Evolutionary conservation across 1,140 invertebrate species (phyloP).

Genomic region (Sycophaga agraensis): DNA sequence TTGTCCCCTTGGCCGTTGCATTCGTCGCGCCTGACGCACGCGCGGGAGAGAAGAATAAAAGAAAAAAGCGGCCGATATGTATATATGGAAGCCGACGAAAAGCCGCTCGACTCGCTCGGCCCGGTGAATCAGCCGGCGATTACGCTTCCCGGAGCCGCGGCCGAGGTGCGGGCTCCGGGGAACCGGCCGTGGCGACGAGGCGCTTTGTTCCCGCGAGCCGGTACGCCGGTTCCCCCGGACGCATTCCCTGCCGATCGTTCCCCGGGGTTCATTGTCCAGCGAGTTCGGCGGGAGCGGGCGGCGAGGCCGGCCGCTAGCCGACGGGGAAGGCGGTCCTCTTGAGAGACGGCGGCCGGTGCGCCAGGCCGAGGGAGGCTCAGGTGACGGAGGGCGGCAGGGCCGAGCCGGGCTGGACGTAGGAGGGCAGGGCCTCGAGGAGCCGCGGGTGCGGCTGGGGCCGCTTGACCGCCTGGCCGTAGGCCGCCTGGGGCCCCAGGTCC

Average conservation of each 20-base stretch:
- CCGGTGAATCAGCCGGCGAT: neutral
- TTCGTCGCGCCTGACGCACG: no score
- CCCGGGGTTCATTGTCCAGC: neutral
- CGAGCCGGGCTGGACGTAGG: constrained; percentile 31
- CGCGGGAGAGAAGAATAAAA: no score
- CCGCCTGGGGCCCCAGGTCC: neutral
- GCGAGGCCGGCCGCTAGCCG: neutral
- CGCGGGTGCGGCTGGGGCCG: constrained; percentile 33
- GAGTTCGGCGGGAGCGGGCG: neutral
- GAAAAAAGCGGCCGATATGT: no score
- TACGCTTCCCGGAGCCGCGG: no score
- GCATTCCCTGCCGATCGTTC: neutral
- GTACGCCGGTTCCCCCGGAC: no score
- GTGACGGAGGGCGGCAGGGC: neutral
- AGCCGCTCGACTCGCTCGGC: neutral
- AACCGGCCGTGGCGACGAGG: no score
- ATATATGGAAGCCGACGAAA: neutral
- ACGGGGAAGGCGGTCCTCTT: no score
- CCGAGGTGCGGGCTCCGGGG: no score
- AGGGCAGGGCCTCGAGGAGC: constrained; percentile 50
- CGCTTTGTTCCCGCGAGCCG: no score
- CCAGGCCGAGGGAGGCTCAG: constrained; percentile 1
- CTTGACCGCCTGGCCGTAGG: neutral
- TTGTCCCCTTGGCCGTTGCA: no score
- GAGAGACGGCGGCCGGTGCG: no score